Evolutionary conservation across 37 sponge, comb jelly and placozoan genomes (phyloP), one percentile per base, ranked within the genome.

Genomic region (Aphrocallistes beatrix): DNA sequence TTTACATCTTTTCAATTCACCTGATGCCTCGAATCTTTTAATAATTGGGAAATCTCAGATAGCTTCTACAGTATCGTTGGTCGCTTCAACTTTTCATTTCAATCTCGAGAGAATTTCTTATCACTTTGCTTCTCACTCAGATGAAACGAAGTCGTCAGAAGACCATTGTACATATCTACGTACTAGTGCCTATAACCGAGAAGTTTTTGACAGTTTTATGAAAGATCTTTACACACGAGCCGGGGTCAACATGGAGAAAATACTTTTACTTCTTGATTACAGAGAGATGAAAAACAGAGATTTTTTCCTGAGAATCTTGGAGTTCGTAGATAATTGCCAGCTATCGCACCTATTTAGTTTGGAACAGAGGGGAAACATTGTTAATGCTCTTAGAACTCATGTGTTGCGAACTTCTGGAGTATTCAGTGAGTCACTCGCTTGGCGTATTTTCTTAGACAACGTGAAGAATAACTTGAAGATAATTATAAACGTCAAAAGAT

Each of bases 311-410:
- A 60, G 75, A 60, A 60, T 60, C 3, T 60, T 60, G n/a, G 75
- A 60, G n/a, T 60, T 60, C n/a, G 25, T 60, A 60, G 75, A 60
- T 3, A 30, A 60, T 13, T 60, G 75, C n/a, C 75, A 60, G 21
- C 10, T 60, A 60, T 60, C 75, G 8, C 75, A 8, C 21, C n/a
- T 60, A 28, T 60, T 60, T 60, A 60, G 75, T 60, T 60, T 60
- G n/a, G 75, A 60, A 60, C 75, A 60, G 34, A 60, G 75, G n/a
- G 75, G 75, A 30, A 60, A 60, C n/a, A 60, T 60, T 32, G 21
- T 60, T 30, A 60, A 60, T 28, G 75, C 28, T 28, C 75, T 60
- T 21, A 60, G 75, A 13, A 60, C 75, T 25, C 75, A 60, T 28
- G n/a, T 60, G 3, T 60, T 30, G n/a, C 10, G n/a, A 13, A 3